Conservation (phyloP, 2,888 invertebrate species). For the Anthophora plumipes region DNA sequence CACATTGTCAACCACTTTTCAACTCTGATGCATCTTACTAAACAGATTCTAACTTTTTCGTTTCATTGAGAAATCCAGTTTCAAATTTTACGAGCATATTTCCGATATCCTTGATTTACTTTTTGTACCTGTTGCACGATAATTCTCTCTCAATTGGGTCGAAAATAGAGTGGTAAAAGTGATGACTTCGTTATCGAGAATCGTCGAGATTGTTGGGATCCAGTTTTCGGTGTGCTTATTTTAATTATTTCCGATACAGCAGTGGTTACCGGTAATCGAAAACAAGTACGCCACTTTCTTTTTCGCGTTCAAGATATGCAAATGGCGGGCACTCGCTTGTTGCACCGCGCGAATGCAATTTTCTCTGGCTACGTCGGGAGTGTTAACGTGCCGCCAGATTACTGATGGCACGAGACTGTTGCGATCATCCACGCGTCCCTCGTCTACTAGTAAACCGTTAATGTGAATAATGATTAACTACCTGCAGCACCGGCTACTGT, state of each 20-base stretch:
- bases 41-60: too few relatives aligned
- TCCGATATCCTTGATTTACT: too few relatives aligned
- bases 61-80: too few relatives aligned
- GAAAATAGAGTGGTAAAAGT: background rate
- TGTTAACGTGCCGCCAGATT: slow-evolving; percentile 8
- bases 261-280: background rate
- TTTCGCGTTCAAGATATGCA: slow-evolving; percentile 45
- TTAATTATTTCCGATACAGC: background rate
- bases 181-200: background rate
- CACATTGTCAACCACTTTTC: too few relatives aligned
- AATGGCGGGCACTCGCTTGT: slow-evolving; percentile 18
- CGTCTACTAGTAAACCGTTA: background rate
- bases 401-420: slow-evolving; percentile 1
- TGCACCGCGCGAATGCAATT: background rate
- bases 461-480: slow-evolving; percentile 21
- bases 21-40: too few relatives aligned
- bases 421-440: slow-evolving; percentile 8
- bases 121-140: too few relatives aligned
- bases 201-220: slow-evolving; percentile 2
- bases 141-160: too few relatives aligned
- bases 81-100: too few relatives aligned
- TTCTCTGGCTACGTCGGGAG: background rate
- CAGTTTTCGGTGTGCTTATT: background rate
- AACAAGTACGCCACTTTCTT: slow-evolving; percentile 15
- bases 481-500: background rate